These are phyloP conservation scores for Eupeodes luniger DNA, from an alignment of 2,888 invertebrate species.

Conservation along the genomic window DNA sequence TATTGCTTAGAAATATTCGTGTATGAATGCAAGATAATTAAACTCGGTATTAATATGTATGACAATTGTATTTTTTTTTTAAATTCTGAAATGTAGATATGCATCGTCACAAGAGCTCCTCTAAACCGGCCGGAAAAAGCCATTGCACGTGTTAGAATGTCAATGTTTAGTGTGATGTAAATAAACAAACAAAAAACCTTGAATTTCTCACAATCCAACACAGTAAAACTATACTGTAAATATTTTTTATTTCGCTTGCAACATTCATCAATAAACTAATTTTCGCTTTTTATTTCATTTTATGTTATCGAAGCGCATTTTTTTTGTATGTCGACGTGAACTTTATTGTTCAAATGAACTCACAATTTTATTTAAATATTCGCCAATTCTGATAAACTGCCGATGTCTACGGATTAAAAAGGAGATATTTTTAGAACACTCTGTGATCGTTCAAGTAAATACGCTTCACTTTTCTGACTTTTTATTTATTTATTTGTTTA, in stretches of 20 bases:
- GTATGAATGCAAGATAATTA: too few relatives aligned
- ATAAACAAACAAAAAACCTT: conserved; percentile 1
- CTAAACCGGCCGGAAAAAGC: conserved; percentile 12
- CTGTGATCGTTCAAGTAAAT: conserved; percentile 2
- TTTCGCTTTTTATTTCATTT: neutral
- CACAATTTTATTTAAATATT: conserved; percentile 21
- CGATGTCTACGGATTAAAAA: conserved; percentile 22
- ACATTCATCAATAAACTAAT: neutral
- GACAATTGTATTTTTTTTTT: too few relatives aligned
- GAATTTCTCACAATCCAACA: neutral
- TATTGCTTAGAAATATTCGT: too few relatives aligned
- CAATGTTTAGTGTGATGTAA: neutral
- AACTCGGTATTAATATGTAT: neutral
- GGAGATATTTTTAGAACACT: conserved; percentile 18
- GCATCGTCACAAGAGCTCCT: neutral
- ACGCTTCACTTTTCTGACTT: neutral
- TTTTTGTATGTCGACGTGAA: neutral
- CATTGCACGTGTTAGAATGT: conserved; percentile 12
- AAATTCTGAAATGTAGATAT: neutral
- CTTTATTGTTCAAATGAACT: conserved; percentile 3
- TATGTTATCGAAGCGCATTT: conserved; percentile 27
- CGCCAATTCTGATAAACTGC: conserved; percentile 42
- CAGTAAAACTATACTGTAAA: neutral
- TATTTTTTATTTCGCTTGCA: neutral
- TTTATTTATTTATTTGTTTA: neutral